Percentiles rank a stretch among this genome's conserved stretches.
Conservation (phyloP, 2,888 invertebrate genomes). For the Panzeria rudis region DNA sequence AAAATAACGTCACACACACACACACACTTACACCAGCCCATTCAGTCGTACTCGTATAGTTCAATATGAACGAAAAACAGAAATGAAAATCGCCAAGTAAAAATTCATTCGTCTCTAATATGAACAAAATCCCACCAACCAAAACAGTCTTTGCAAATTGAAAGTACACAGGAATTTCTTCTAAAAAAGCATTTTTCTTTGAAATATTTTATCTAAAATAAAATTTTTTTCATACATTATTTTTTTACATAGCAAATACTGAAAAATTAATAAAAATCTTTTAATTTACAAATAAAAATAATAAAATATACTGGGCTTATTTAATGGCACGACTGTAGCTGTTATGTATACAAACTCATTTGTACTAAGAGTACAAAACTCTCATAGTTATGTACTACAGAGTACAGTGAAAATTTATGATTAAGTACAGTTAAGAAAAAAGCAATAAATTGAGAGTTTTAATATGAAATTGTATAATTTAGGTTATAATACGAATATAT, state of each 20-base stretch:
- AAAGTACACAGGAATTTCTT: background rate
- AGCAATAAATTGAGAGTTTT: constrained; percentile 11
- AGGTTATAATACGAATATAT: background rate
- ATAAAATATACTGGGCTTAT: constrained; percentile 40
- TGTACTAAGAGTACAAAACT: constrained; percentile 57
- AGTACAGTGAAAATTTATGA: constrained; percentile 63
- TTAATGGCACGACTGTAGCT: constrained; percentile 44
- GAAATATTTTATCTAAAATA: background rate
- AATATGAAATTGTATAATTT: background rate
- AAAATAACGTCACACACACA: constrained; percentile 45
- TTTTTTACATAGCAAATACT: background rate
- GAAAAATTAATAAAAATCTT: background rate
- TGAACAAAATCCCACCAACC: constrained; percentile 45
- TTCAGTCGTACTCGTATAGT: constrained; percentile 18
- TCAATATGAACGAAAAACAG: constrained; percentile 59
- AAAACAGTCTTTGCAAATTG: constrained; percentile 46
- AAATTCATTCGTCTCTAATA: constrained; percentile 55
- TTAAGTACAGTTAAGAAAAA: constrained; percentile 56
- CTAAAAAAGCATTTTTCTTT: constrained; percentile 6
- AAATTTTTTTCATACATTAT: background rate
- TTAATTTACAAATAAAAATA: background rate
- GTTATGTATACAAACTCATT: constrained; percentile 67
- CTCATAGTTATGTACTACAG: constrained; percentile 66
- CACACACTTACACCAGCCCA: background rate
- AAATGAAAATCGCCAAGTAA: constrained; percentile 54